Conservation (phyloP, 2,113 vertebrate species). For the Hypocryptadius cinnamomeus region DNA sequence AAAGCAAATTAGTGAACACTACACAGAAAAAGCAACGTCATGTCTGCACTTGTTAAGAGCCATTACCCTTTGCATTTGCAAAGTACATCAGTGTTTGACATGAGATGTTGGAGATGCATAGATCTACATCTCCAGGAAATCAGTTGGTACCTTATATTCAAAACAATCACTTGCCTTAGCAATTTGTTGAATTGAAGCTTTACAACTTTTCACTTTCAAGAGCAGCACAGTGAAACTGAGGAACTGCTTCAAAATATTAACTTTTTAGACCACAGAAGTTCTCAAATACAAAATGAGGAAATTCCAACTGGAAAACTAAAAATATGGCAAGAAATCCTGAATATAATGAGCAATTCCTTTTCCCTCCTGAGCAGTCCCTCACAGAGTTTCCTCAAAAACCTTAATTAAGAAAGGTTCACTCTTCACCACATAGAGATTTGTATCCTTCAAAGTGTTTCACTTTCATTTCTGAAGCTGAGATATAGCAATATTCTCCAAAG, state of each 20-base stretch:
- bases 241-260: neutral
- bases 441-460: neutral
- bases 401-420: neutral
- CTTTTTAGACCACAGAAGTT: neutral
- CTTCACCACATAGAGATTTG: neutral
- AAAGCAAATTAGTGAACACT: neutral
- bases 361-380: neutral
- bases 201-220: neutral
- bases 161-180: neutral
- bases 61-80: neutral
- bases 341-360: neutral
- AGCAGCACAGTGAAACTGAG: neutral
- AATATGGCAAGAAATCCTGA: neutral
- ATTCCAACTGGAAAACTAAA: neutral
- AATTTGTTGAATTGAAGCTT: neutral
- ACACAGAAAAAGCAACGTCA: neutral
- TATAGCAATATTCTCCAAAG: neutral
- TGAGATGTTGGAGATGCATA: neutral
- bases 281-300: neutral
- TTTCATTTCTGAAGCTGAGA: constrained; percentile 7
- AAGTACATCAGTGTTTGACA: neutral
- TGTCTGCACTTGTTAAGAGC: neutral
- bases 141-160: neutral
- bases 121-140: neutral
- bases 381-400: neutral